Evolutionary conservation across 37 sponge, comb jelly and placozoan genomes (phyloP).

Genomic region (Mnemiopsis leidyi): DNA sequence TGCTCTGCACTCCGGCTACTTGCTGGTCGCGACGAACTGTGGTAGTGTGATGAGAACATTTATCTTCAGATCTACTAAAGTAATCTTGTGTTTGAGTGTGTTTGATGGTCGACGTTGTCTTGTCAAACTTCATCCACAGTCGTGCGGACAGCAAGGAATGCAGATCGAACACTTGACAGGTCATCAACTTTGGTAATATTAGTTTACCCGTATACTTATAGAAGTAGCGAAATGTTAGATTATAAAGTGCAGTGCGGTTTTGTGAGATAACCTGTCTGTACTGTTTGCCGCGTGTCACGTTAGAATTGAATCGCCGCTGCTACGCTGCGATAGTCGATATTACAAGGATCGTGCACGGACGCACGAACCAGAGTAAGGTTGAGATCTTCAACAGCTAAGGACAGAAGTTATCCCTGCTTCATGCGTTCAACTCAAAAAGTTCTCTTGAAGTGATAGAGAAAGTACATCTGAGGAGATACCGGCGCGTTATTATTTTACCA

Average conservation of each 20-base stretch:
- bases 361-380: too few relatives aligned
- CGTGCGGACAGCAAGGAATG: not conserved
- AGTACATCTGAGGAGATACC: too few relatives aligned
- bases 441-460: too few relatives aligned
- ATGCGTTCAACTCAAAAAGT: too few relatives aligned
- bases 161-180: not conserved
- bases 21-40: not conserved
- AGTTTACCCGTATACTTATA: not conserved
- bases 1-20: not conserved
- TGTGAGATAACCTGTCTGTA: too few relatives aligned
- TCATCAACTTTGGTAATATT: not conserved
- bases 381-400: too few relatives aligned
- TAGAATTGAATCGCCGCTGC: not conserved
- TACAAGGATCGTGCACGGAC: too few relatives aligned
- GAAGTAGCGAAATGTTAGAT: not conserved
- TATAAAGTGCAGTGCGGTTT: not conserved
- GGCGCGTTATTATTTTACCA: not conserved
- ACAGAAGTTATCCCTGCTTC: too few relatives aligned
- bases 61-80: not conserved
- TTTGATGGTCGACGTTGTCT: not conserved
- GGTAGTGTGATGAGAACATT: not conserved
- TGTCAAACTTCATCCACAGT: not conserved
- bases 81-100: not conserved
- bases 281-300: not conserved
- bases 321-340: not conserved